These are phyloP conservation scores for Platanista minor DNA, from an alignment of 2,113 vertebrate genomes.

Conservation along the genomic window DNA sequence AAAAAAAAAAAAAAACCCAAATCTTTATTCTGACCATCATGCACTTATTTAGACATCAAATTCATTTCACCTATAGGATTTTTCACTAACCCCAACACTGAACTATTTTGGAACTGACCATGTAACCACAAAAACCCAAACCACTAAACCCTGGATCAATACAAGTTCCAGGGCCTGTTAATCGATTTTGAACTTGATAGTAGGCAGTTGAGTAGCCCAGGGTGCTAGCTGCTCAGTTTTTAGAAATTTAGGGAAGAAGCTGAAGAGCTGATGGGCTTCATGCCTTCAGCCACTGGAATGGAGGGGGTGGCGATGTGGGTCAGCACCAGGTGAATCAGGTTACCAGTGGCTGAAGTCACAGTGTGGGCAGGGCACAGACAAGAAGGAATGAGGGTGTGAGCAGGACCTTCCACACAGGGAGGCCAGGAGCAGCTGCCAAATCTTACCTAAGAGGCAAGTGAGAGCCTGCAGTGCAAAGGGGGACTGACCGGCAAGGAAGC, in stretches of 20 bases:
- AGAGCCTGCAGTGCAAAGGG: too few relatives aligned
- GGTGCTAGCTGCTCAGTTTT: background rate
- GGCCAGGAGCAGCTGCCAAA: background rate
- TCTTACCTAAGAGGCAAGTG: background rate
- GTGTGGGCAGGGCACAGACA: background rate
- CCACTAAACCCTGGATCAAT: background rate
- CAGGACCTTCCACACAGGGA: background rate
- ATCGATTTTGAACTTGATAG: background rate
- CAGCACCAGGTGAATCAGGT: fast-evolving
- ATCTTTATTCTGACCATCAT: background rate
- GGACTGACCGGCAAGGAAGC: background rate
- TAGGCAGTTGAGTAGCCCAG: background rate
- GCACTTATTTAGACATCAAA: background rate
- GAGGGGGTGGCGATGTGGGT: background rate
- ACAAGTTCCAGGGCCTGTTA: background rate
- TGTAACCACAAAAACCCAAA: slow-evolving; percentile 26
- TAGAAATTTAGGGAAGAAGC: background rate
- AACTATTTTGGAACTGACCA: slow-evolving; percentile 12
- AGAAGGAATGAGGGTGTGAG: background rate
- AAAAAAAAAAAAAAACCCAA: too few relatives aligned
- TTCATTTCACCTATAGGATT: background rate
- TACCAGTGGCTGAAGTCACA: background rate
- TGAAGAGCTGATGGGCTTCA: background rate
- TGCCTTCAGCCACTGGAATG: background rate
- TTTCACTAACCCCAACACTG: background rate